Percentiles rank a stretch among this genome's conserved stretches.
Evolutionary conservation across 2,888 invertebrate species (phyloP).

Genomic region (Linnaemya vulpina): DNA sequence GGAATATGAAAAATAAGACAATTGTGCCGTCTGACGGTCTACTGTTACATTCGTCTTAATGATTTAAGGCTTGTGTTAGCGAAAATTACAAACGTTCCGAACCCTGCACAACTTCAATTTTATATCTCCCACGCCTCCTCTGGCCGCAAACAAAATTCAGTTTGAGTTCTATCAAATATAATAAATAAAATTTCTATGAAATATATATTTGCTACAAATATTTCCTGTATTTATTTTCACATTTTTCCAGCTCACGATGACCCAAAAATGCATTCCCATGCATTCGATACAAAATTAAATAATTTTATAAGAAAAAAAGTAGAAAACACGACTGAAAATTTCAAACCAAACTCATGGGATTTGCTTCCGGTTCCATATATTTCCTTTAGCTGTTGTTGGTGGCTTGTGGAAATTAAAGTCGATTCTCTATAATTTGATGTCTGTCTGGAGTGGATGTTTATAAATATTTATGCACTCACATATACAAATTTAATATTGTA

Average conservation of each 20-base stretch:
- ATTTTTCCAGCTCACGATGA: conserved; percentile 24
- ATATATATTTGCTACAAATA: conserved; percentile 22
- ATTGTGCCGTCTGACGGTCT: too few relatives aligned
- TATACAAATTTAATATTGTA: neutral
- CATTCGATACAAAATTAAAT: conserved; percentile 27
- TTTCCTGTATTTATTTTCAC: conserved; percentile 46
- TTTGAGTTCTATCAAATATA: conserved; percentile 21
- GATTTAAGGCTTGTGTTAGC: too few relatives aligned
- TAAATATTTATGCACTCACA: conserved; percentile 8
- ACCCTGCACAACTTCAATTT: too few relatives aligned
- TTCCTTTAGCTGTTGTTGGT: neutral
- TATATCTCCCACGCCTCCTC: neutral
- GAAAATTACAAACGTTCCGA: too few relatives aligned
- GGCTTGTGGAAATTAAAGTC: conserved; percentile 20
- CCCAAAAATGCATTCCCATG: conserved; percentile 25
- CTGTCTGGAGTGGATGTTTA: conserved; percentile 1
- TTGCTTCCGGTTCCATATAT: conserved; percentile 17
- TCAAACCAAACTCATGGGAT: conserved; percentile 7
- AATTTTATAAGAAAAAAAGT: neutral
- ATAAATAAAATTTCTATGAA: neutral
- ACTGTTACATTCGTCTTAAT: too few relatives aligned
- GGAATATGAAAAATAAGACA: too few relatives aligned
- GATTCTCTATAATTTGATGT: conserved; percentile 8
- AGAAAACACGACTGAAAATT: neutral
- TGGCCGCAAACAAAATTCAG: neutral